Evolutionary conservation across 2,797 vertebrate species (phyloP), one percentile per base, ranked within the genome.

Genomic region (Novumbra hubbsi): DNA sequence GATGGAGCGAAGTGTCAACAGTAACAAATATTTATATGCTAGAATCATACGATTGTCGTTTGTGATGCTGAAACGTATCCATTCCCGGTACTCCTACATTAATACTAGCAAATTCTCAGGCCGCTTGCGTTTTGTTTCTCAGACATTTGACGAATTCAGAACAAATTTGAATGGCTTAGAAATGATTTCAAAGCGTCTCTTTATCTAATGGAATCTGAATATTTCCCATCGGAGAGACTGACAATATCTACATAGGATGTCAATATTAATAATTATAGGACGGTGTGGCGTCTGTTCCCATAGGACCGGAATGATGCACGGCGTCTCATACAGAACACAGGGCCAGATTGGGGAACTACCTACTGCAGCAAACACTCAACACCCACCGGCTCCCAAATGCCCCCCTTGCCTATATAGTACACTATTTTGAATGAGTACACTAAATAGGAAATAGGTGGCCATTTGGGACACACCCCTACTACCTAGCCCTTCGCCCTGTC

Each of bases 251-350:
- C 73, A 41, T 45, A 52, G 32, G 27, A 49, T 69, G 79, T 68
- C 75, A 69, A 66, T 72, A 71, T 80, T 72, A 65, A 75, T 75
- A 77, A 75, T 64, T 72, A 30, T 66, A 62, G 57, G 63, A 74
- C n/a, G 72, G 68, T 15, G 49, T 49, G 49, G 57, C 55, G 69
- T 55, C 69, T 11, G 41, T 32, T 34, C 27, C 19, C 17, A 32
- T 30, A 55, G 57, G 45, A 48, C 19, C 67, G 70, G 65, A 73
- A 65, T 45, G 52, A 70, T 75, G 60, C 27, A 21, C 57, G n/a
- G 70, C 24, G 32, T 79, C 55, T 75, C 75, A 52, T 75, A 75
- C 75, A 65, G 72, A 69, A 70, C 65, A 73, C 55, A 62, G 49
- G 64, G 55, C 65, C 72, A 67, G 66, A 55, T 72, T 28, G 16